Evolutionary conservation across 2,113 vertebrate species (phyloP), one percentile per base, ranked within the genome.

Genomic region (Equus quagga): DNA sequence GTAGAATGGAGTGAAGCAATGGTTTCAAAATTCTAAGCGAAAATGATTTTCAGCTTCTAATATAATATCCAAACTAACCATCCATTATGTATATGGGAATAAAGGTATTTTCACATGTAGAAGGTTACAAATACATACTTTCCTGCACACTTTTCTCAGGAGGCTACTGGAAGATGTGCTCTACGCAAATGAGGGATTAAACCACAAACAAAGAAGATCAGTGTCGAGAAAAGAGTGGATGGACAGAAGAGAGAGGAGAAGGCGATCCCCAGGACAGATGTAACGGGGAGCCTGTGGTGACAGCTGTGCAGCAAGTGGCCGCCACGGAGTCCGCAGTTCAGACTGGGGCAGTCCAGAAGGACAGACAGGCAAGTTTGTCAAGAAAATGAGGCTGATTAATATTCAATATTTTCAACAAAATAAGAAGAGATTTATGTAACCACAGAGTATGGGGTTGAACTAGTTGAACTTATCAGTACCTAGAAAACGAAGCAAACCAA

Each of bases 241-340:
- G 11, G 41, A 67, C 51, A 76, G 24, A 33, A 69, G 36, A 56
- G 31, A 81, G n/a, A 18, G n/a, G 15, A 26, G 21, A 95, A 28
- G 12, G 33, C 17, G 28, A 46, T 0, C 5, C 11, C 51, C n/a
- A 17, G 41, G 26, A 41, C 1, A 36, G 31, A 75, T 0, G 8
- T 26, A 19, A 41, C 8, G 12, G 73, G 23, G 8, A 89, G 28
- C 44, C 81, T 17, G 51, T 26, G 62, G 65, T 4, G 41, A 14
- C 3, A 73, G 24, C 36, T 11, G 4, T 51, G 41, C 12, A 33
- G 65, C 10, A 31, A 41, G 58, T 4, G 0, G 1, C 6, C 6
- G 24, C 9, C 69, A 70, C 18, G 31, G 44, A 12, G 6, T 44
- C 31, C 49, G 15, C 26, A 44, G 51, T 17, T 91, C 41, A 31